Conservation (phyloP, 2,797 vertebrate genomes). For the Rhabdomys pumilio region DNA sequence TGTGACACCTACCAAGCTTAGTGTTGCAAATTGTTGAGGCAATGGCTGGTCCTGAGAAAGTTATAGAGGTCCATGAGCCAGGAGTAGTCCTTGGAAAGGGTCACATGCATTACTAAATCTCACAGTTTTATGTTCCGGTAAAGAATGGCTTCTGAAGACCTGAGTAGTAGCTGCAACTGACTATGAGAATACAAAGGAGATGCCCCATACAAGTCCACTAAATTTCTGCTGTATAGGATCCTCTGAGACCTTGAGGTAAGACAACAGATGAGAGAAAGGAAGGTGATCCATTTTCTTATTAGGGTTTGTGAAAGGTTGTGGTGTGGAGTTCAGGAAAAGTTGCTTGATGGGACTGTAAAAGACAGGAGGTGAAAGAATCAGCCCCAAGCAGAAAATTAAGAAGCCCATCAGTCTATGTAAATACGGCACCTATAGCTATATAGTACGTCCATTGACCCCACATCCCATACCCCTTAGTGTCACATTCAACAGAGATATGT, state of each 20-base stretch:
- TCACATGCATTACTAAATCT: background rate
- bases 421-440: background rate
- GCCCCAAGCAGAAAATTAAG: too few relatives aligned
- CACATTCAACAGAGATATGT: background rate
- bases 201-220: background rate
- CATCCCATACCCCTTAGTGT: background rate
- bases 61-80: too few relatives aligned
- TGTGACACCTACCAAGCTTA: too few relatives aligned
- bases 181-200: background rate
- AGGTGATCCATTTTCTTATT: background rate
- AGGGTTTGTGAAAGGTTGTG: background rate
- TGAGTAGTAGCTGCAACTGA: background rate
- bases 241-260: background rate
- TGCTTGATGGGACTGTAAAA: background rate
- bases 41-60: too few relatives aligned
- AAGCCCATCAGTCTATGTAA: too few relatives aligned
- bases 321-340: background rate
- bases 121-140: too few relatives aligned
- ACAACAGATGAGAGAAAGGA: background rate
- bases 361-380: background rate
- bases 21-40: too few relatives aligned
- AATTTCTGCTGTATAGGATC: background rate
- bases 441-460: accelerated
- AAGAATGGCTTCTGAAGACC: background rate
- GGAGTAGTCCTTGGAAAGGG: accelerated